Percentiles rank a stretch among this genome's conserved stretches.
Conservation (phyloP, 23 tunicate genomes). For the Styela plicata region DNA sequence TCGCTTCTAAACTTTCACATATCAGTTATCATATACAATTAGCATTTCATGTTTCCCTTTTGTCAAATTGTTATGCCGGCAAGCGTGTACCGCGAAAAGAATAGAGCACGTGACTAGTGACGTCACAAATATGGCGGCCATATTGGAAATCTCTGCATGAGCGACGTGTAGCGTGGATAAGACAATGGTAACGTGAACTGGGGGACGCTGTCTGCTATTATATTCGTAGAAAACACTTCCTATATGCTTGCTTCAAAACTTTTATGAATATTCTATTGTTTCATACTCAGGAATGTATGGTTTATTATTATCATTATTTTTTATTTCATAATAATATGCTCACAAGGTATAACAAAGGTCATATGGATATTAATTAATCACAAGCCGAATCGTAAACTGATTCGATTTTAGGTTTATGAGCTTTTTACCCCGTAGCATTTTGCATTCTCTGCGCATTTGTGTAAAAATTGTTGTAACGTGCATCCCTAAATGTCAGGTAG, state of each 20-base stretch:
- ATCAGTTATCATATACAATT: neutral
- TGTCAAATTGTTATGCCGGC: constrained; percentile 16
- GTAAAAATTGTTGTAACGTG: too few species aligned
- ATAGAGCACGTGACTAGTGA: constrained; percentile 5
- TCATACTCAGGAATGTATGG: neutral
- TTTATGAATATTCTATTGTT: constrained; percentile 13
- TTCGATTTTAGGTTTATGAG: too few species aligned
- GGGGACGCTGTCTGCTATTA: constrained; percentile 27
- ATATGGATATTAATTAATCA: too few species aligned
- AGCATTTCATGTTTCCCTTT: constrained; percentile 5
- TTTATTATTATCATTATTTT: too few species aligned
- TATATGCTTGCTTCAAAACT: constrained; percentile 26
- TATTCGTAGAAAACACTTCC: constrained; percentile 1
- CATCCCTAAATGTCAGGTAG: too few species aligned
- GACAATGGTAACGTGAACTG: constrained; percentile 16
- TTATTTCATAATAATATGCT: too few species aligned
- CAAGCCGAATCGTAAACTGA: too few species aligned
- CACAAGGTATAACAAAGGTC: neutral
- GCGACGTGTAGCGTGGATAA: constrained; percentile 11
- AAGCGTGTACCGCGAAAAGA: constrained; percentile 4
- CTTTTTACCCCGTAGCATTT: too few species aligned
- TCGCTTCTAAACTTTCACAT: neutral
- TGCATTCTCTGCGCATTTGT: too few species aligned
- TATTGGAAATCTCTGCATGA: constrained; percentile 20
- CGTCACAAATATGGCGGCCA: constrained; percentile 13